Evolutionary conservation across 2,888 invertebrate genomes (phyloP).

Genomic region (Synanthedon tipuliformis): DNA sequence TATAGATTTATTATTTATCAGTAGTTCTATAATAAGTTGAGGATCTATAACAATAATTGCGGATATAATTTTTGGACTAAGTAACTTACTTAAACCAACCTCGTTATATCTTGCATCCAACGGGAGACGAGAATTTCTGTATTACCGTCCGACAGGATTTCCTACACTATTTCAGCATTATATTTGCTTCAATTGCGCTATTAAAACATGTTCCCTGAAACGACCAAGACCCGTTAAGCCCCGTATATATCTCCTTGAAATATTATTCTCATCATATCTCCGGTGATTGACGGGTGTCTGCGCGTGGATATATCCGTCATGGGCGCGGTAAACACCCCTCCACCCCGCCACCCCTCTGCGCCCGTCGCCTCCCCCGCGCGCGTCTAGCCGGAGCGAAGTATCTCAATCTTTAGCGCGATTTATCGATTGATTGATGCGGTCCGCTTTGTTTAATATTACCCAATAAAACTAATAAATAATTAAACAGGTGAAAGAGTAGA

Average conservation of each 20-base stretch:
- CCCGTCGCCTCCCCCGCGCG: slow-evolving; percentile 13
- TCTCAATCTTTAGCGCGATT: slow-evolving; percentile 66
- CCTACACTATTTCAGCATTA: no score
- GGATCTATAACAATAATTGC: no score
- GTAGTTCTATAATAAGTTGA: no score
- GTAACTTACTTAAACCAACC: no score
- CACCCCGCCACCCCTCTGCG: slow-evolving; percentile 5
- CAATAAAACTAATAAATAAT: no score
- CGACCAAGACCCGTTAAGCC: slow-evolving; percentile 28
- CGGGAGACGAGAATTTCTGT: no score
- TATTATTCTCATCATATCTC: slow-evolving; percentile 65
- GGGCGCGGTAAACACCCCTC: slow-evolving; percentile 46
- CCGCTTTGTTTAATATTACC: slow-evolving; percentile 1
- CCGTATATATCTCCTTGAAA: slow-evolving; percentile 32
- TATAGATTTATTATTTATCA: no score
- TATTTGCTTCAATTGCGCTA: not conserved
- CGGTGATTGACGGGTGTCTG: slow-evolving; percentile 64
- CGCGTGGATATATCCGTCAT: slow-evolving; percentile 65
- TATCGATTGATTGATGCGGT: slow-evolving; percentile 63
- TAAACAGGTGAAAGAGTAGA: no score
- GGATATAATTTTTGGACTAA: no score
- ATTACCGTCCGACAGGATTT: no score
- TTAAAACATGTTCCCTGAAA: not conserved
- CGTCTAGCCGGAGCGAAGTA: slow-evolving; percentile 42
- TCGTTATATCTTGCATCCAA: no score